Conservation (phyloP, 2,888 invertebrate species). For the Zaprionus lineosus region DNA sequence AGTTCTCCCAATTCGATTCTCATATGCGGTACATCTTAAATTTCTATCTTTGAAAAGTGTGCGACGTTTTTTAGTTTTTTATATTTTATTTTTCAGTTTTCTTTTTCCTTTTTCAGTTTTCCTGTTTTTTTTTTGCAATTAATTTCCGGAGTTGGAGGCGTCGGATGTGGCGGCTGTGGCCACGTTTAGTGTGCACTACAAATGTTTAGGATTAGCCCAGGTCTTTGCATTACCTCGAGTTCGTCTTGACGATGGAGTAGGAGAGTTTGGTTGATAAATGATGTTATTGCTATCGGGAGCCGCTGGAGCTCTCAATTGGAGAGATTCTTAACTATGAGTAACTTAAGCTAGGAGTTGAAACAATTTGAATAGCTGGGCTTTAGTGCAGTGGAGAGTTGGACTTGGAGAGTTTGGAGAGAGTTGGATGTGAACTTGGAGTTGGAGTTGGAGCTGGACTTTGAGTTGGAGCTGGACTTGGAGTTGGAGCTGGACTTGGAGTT, state of each 20-base stretch:
- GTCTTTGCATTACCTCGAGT: no score
- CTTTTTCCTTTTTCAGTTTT: no score
- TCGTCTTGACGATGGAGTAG: conserved; percentile 4
- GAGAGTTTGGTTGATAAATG: conserved; percentile 11
- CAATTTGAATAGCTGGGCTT: conserved; percentile 72
- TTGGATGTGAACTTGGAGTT: not conserved
- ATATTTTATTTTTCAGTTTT: not conserved
- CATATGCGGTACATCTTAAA: conserved; percentile 56
- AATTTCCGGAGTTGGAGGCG: no score
- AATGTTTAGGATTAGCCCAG: conserved; percentile 27
- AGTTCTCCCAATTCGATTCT: conserved; percentile 26
- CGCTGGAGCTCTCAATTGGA: conserved; percentile 18
- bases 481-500: not conserved
- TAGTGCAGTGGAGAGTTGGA: conserved; percentile 42
- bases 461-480: not conserved
- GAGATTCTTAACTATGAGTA: conserved; percentile 54
- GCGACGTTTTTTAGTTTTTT: conserved; percentile 44
- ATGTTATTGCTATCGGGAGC: conserved; percentile 37
- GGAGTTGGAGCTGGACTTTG: not conserved
- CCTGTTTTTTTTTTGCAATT: no score
- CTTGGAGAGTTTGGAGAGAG: no score
- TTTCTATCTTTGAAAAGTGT: conserved; percentile 74
- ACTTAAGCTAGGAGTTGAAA: conserved; percentile 72
- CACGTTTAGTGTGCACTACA: no score
- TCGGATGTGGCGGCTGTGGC: no score